phyloP scores from a whole-genome alignment of 2,113 vertebrate species.

The Nerophis lumbriciformis region DNA sequence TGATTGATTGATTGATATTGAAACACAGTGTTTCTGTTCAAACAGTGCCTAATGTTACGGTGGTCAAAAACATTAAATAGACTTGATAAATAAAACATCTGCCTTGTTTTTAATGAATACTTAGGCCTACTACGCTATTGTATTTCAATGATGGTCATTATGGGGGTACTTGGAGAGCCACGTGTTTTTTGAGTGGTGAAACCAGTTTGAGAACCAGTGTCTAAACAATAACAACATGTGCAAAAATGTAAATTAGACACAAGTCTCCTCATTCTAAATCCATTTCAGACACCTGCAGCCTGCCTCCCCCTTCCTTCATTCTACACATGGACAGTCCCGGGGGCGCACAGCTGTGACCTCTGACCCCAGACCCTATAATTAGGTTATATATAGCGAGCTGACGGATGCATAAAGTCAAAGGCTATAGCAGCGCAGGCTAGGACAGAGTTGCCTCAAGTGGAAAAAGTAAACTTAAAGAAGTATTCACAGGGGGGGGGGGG shows the following conservation, averaged over 20 bases:
- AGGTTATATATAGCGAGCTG: conserved; percentile 47
- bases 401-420: conserved; percentile 25
- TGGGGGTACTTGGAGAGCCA: no score
- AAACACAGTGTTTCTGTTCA: no score
- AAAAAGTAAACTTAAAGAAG: neutral
- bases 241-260: neutral
- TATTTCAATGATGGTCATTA: no score
- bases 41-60: no score
- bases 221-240: neutral
- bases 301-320: conserved; percentile 49
- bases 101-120: no score
- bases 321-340: conserved; percentile 49
- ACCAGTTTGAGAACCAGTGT: no score
- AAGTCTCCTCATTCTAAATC: neutral
- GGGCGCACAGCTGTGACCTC: conserved; percentile 64
- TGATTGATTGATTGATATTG: no score
- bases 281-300: conserved; percentile 47
- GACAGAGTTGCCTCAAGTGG: neutral
- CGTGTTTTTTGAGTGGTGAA: no score
- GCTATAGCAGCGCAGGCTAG: neutral
- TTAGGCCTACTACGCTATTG: no score
- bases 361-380: conserved; percentile 58
- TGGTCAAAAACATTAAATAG: no score
- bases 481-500: neutral
- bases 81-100: no score